Evolutionary conservation across 2,797 vertebrate species (phyloP), one percentile per base, ranked within the genome.

Genomic region (Chelon labrosus): DNA sequence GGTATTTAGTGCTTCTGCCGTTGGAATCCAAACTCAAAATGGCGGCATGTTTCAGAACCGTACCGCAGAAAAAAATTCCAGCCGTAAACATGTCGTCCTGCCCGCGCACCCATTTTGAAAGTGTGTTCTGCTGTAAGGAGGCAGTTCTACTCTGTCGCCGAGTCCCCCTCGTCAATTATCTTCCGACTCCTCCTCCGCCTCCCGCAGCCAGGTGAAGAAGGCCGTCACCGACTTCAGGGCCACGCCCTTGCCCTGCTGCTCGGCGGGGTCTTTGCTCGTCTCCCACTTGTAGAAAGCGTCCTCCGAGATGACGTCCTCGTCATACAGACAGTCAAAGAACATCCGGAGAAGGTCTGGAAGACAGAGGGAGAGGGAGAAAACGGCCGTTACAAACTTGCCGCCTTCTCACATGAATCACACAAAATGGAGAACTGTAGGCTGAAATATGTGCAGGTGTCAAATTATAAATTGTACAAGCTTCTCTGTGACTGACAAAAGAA

Each of bases 231-330:
- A 99, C 71, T 98, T 98, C 11, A 99, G 94, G 42, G 98, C 98
- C 78, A 98, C 96, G 2, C 96, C 97, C 74, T 99, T 99, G 52
- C 98, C 98, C 1, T 89, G 92, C 94, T 97, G 97, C 91, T 99
- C 98, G 0, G 96, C 96, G 0, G 97, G 96, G 94, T 99, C 98
- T 90, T 97, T 98, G 94, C 98, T 98, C 58, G 93, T 91, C 70
- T 99, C 98, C 98, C 98, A 99, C 65, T 95, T 97, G 94, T 98
- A 98, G 94, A 99, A 99, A 73, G 98, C 97, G 14, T 99, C 97
- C 92, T 99, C 98, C 0, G 98, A 99, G 86, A 99, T 99, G 25
- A 99, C 97, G 85, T 99, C 98, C 91, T 99, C 98, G 0, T 99
- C 98, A 10, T 99, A 99, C 62, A 99, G 96, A 93, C 97, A 98